Evolutionary conservation across 2,797 vertebrate genomes (phyloP).

Genomic region (Oreonectes daqikongensis): DNA sequence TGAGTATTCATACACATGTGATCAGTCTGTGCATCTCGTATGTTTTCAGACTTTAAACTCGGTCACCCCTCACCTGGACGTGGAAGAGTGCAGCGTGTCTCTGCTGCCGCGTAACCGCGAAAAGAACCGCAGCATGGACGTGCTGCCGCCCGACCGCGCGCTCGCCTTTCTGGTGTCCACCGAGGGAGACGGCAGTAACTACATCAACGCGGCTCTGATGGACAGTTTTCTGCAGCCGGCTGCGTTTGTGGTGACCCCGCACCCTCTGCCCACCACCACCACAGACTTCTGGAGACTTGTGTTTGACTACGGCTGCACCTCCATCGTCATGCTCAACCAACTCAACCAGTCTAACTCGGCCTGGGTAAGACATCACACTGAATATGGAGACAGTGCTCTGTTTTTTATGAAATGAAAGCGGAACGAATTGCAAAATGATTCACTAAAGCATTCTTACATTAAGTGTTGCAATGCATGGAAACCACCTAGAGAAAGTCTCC

Average conservation of each 20-base stretch:
- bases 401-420: too few relatives aligned
- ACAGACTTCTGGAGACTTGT: conserved; percentile 95
- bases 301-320: conserved; percentile 93
- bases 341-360: conserved; percentile 97
- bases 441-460: too few relatives aligned
- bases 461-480: too few relatives aligned
- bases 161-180: conserved; percentile 90
- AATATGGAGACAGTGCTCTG: too few relatives aligned
- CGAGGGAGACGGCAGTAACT: conserved; percentile 89
- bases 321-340: conserved; percentile 98
- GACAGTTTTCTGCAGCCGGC: conserved; percentile 91
- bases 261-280: conserved; percentile 90
- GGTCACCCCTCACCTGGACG: conserved; percentile 88
- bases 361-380: conserved; percentile 80
- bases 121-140: conserved; percentile 96
- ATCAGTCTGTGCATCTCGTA: background rate
- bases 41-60: conserved; percentile 89
- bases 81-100: conserved; percentile 94
- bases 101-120: conserved; percentile 91
- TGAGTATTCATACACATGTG: background rate
- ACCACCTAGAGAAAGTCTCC: too few relatives aligned
- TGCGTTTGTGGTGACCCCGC: conserved; percentile 91
- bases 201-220: conserved; percentile 91
- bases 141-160: conserved; percentile 90
- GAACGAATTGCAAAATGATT: too few relatives aligned